A percentile compares a stretch with the other conserved stretches of the same genome.
These are phyloP conservation scores for Formica exsecta DNA, from an alignment of 1,140 invertebrate genomes.

Conservation along the genomic window DNA sequence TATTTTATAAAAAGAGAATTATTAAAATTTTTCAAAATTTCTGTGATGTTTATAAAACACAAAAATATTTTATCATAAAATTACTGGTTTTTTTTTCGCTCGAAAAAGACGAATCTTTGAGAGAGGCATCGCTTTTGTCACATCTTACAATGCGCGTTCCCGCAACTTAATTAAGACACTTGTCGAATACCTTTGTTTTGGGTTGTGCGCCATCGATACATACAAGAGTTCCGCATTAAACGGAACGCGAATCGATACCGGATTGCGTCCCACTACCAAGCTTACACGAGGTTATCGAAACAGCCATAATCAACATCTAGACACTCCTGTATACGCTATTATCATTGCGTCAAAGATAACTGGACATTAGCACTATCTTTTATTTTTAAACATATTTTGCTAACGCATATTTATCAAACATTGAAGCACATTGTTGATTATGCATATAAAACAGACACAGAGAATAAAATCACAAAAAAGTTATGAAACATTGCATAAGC, in stretches of 20 bases:
- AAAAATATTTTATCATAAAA: neutral
- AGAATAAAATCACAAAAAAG: neutral
- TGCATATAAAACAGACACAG: neutral
- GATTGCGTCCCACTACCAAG: conserved; percentile 33
- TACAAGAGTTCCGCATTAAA: conserved; percentile 26
- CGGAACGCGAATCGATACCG: conserved; percentile 59
- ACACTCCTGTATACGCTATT: neutral
- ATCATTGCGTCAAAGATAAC: neutral
- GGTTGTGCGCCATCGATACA: neutral
- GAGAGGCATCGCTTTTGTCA: neutral
- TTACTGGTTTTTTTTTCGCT: neutral
- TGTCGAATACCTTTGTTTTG: neutral
- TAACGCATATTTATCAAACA: conserved; percentile 5
- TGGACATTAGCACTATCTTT: neutral
- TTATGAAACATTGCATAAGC: neutral
- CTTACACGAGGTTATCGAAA: conserved; percentile 41
- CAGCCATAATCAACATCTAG: conserved; percentile 22
- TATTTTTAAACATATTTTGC: neutral
- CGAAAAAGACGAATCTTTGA: neutral
- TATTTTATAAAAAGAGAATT: neutral
- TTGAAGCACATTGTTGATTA: neutral
- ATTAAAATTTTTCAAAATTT: neutral
- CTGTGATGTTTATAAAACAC: neutral
- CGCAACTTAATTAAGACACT: conserved; percentile 31
- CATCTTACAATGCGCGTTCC: neutral